phyloP scores from a whole-genome alignment of 2,888 invertebrate genomes.

The Dorcus hopei region DNA sequence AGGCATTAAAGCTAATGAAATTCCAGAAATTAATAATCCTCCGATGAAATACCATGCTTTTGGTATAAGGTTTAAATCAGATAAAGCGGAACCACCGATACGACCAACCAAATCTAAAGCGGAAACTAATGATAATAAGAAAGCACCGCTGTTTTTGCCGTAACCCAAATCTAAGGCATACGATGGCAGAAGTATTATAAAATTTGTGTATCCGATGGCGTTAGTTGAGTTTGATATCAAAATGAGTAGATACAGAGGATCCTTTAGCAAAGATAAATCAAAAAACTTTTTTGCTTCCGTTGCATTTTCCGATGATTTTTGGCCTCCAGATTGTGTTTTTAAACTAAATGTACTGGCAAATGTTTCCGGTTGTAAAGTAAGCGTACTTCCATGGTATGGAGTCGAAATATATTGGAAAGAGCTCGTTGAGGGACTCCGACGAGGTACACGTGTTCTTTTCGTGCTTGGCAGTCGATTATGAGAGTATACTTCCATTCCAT shows the following conservation, averaged over 20 bases:
- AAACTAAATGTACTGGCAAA: conserved; percentile 76
- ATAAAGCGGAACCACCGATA: conserved; percentile 81
- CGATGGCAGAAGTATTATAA: conserved; percentile 75
- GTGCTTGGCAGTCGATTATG: conserved; percentile 37
- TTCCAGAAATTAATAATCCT: conserved; percentile 73
- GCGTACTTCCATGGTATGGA: conserved; percentile 80
- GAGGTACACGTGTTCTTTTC: conserved; percentile 41
- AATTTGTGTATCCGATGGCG: conserved; percentile 84
- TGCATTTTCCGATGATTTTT: conserved; percentile 42
- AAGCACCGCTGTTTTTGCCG: conserved; percentile 68
- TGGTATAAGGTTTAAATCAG: conserved; percentile 72
- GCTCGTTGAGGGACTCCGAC: conserved; percentile 72
- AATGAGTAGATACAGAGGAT: conserved; percentile 79
- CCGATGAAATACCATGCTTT: conserved; percentile 81
- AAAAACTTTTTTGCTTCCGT: conserved; percentile 61
- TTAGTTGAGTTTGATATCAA: conserved; percentile 81
- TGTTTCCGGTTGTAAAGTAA: conserved; percentile 74
- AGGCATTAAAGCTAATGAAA: conserved; percentile 70
- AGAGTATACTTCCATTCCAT: conserved; percentile 37
- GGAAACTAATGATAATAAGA: conserved; percentile 76
- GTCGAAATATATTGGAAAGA: conserved; percentile 84
- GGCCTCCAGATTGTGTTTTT: conserved; percentile 50
- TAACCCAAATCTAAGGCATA: conserved; percentile 71
- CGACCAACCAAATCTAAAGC: conserved; percentile 77
- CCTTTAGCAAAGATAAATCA: conserved; percentile 68